Conservation (phyloP, 2,113 vertebrate species). For the Bettongia penicillata region DNA sequence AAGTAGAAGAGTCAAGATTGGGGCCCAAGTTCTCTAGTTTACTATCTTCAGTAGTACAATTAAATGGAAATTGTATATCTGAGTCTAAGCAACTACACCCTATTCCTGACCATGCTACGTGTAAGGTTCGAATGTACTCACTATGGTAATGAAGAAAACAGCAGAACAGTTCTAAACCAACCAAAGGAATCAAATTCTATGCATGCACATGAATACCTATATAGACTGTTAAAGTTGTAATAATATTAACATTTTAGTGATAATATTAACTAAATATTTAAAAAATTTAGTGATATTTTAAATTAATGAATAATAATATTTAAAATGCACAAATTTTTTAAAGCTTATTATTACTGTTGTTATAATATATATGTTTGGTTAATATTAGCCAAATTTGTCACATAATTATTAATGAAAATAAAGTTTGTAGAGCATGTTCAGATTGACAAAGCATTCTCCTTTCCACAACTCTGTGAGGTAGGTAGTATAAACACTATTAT, state of each 20-base stretch:
- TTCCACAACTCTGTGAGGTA: not conserved
- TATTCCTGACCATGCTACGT: not conserved
- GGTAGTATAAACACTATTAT: not conserved
- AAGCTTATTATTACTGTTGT: not conserved
- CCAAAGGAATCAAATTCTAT: not conserved
- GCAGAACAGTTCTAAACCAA: not conserved
- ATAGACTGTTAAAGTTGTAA: not conserved
- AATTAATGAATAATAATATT: not conserved
- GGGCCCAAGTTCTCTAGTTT: not conserved
- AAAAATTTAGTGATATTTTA: too few relatives aligned
- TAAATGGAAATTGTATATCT: not conserved
- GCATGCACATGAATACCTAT: not conserved
- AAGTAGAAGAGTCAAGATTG: not conserved
- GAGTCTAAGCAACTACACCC: not conserved
- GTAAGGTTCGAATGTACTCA: not conserved
- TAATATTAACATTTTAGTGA: not conserved
- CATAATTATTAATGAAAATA: not conserved
- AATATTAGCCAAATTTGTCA: not conserved
- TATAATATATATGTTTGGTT: not conserved
- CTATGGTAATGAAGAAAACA: not conserved
- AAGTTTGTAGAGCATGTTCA: not conserved
- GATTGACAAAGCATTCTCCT: not conserved
- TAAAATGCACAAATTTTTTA: not conserved
- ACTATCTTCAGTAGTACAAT: not conserved
- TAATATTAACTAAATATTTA: too few relatives aligned